Base-by-base conservation (phyloP, 2,888 invertebrate species). In the Caradrina kadenii region DNA sequence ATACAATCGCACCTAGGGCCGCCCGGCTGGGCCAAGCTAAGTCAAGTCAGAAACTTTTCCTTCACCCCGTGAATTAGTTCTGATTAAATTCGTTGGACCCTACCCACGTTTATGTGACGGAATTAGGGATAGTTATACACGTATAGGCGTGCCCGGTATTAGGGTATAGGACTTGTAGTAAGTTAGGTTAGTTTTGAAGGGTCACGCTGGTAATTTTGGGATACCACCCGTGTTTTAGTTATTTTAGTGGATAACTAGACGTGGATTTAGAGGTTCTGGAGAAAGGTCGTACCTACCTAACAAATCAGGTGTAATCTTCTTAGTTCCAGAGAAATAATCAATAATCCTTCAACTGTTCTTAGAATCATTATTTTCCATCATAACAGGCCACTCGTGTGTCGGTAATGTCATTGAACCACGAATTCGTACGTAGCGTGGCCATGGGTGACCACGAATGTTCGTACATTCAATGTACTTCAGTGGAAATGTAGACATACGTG, bases 21-120 rank as follows among this genome's bases (percentile, higher is more conserved):
- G 2, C 26, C 26, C 26, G 56, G 31, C 15, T 35, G 35, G 56
- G 35, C 31, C 65, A 17, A 35, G 68, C 63, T 59, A 69, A 70
- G 71, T 74, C 64, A 65, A 78, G 63, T 69, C 62, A 21, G 39
- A 69, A 78, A 84, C 60, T 78, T 81, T 82, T 76, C 72, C 69
- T 76, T 74, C 80, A 63, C 64, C 49, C 69, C 67, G 65, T 75
- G 82, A 86, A 85, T 85, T 84, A 81, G 76, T 83, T 85, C 79
- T 84, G 82, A 86, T 86, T 86, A 86, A 85, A 84, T 82, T 82
- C 75, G 73, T 68, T 52, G 63, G 72, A 65, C 81, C 77, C 81
- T 64, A 54, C 71, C 81, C 63, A 56, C 77, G 65, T 79, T 63
- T 73, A 65, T 77, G 55, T 81, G 54, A 65, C 52, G 63, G 60